A percentile compares a stretch with the other conserved stretches of the same genome.
phyloP scores from a whole-genome alignment of 2,888 invertebrate genomes.

The Listrodromus nycthemerus region DNA sequence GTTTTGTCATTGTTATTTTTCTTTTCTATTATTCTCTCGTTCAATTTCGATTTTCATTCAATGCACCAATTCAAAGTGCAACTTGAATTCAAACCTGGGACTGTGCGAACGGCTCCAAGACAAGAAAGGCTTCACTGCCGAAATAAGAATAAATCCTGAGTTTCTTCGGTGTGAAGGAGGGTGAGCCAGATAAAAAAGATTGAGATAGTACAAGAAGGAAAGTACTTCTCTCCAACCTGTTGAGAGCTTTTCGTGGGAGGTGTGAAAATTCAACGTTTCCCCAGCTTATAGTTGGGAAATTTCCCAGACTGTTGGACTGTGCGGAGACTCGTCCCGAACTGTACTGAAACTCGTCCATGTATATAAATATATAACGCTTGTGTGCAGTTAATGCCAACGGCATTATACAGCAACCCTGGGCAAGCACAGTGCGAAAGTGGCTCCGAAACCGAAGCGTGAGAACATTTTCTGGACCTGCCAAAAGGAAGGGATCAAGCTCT shows the following conservation, averaged over 20 bases:
- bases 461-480: conserved; percentile 50
- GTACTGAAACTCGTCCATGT: conserved; percentile 6
- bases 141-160: background rate
- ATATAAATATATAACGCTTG: conserved; percentile 18
- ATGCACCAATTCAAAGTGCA: no score
- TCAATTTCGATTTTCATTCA: no score
- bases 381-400: conserved; percentile 35
- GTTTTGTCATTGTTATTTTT: no score
- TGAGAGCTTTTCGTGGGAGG: conserved; percentile 76
- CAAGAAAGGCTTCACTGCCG: background rate
- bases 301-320: conserved; percentile 73
- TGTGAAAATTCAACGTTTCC: conserved; percentile 64
- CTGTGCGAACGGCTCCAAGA: background rate
- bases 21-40: no score
- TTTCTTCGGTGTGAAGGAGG: background rate
- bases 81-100: background rate
- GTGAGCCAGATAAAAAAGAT: conserved; percentile 2
- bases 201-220: background rate
- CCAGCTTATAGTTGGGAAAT: conserved; percentile 75
- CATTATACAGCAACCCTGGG: conserved; percentile 28
- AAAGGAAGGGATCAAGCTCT: conserved; percentile 42
- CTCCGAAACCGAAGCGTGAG: conserved; percentile 44
- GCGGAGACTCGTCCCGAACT: background rate
- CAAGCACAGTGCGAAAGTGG: conserved; percentile 20
- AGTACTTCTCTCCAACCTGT: conserved; percentile 75